Evolutionary conservation across 2,113 vertebrate genomes (phyloP).

Genomic region (Pomatorhinus ruficollis): DNA sequence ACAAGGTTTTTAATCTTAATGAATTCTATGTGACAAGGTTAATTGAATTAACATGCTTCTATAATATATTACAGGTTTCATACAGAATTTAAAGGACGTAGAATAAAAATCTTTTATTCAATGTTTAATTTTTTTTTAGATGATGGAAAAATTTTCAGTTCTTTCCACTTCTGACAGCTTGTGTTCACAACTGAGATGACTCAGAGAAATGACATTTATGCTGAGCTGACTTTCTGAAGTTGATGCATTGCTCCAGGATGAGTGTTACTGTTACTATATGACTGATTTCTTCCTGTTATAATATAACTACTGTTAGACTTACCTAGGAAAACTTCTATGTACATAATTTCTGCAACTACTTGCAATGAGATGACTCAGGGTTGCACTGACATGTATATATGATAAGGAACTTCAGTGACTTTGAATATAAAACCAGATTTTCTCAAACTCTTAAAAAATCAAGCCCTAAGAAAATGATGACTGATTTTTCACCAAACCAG

Average conservation of each 20-base stretch:
- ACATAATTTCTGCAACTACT: background rate
- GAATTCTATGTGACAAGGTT: background rate
- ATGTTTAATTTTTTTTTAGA: background rate
- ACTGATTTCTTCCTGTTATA: background rate
- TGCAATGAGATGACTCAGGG: background rate
- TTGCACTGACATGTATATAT: background rate
- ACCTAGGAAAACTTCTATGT: background rate
- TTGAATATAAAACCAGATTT: background rate
- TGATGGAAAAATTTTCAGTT: background rate
- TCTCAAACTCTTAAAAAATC: background rate
- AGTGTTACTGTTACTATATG: background rate
- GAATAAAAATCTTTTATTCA: background rate
- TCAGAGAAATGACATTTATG: background rate
- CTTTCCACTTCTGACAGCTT: background rate
- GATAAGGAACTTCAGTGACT: background rate
- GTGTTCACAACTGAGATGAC: background rate
- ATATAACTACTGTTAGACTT: background rate
- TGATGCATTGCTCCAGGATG: background rate
- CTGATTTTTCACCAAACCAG: background rate
- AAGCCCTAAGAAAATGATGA: background rate
- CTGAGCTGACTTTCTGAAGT: background rate
- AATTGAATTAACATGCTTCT: background rate
- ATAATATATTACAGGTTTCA: background rate
- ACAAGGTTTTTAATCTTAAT: background rate
- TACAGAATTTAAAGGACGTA: background rate